Evolutionary conservation across 2,888 invertebrate genomes (phyloP).

Genomic region (Myopa tessellatipennis): DNA sequence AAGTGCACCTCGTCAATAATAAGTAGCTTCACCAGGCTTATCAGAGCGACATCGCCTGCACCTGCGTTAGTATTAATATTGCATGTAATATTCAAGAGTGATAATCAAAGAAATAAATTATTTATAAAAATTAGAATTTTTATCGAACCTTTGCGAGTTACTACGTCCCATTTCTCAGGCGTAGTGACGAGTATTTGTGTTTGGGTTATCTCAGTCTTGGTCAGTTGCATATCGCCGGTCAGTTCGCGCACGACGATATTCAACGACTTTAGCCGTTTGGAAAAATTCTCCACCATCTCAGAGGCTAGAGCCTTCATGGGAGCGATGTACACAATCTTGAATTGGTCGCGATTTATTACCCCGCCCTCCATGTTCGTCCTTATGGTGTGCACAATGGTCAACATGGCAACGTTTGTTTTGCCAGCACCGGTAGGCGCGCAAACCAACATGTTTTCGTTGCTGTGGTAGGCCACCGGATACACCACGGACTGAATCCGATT

Average conservation of each 20-base stretch:
- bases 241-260: slow-evolving; percentile 91
- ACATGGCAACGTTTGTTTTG: slow-evolving; percentile 97
- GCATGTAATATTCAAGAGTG: not conserved
- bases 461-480: slow-evolving; percentile 93
- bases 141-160: slow-evolving; percentile 84
- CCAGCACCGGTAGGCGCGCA: slow-evolving; percentile 99
- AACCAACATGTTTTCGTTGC: slow-evolving; percentile 95
- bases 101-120: not conserved
- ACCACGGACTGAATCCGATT: slow-evolving; percentile 97
- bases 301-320: slow-evolving; percentile 99
- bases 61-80: slow-evolving; percentile 59
- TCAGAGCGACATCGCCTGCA: slow-evolving; percentile 87
- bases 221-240: slow-evolving; percentile 98
- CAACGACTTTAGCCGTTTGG: slow-evolving; percentile 78
- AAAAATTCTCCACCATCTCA: slow-evolving; percentile 97
- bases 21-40: slow-evolving; percentile 89
- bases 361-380: slow-evolving; percentile 85
- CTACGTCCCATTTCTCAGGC: slow-evolving; percentile 99
- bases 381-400: slow-evolving; percentile 91
- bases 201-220: slow-evolving; percentile 91
- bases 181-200: slow-evolving; percentile 99
- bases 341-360: slow-evolving; percentile 88
- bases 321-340: slow-evolving; percentile 98
- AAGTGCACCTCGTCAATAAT: slow-evolving; percentile 98
- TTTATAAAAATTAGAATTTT: too few species aligned